Base-by-base conservation (phyloP, 2,113 vertebrate genomes). In the Microtus ochrogaster region DNA sequence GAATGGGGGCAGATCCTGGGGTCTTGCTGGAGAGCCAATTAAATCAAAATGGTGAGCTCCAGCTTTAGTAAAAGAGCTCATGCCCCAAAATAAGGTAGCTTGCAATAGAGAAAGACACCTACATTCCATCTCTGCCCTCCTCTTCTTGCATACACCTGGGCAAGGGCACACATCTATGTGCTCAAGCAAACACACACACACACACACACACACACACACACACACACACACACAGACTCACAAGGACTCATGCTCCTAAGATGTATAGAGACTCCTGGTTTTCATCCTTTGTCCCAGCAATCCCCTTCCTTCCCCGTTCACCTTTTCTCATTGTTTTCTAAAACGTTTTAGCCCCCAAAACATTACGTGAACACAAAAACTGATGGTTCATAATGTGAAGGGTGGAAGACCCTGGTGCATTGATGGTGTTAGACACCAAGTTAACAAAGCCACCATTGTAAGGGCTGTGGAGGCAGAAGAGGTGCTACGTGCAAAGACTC, bases 321-420 rank as follows among this genome's bases (percentile, higher is more conserved):
- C 8, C 55, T 21, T 5, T 58, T 5, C 85, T 39, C 28, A 65
- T 89, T 44, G 3, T 55, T 11, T 68, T 17, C 6, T 74, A 41
- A 12, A 61, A 65, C 92, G 30, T 1, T 33, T 77, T 61, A 33
- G 7, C 10, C 12, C n/a, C 26, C n/a, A 82, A 77, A 68, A 36
- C 22, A 36, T 55, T 63, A 66, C 4, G 4, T 44, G 11, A 7
- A 49, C 8, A 6, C 14, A 10, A 86, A n/a, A 81, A 85, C 36
- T 0, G 5, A 1, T 36, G 7, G 8, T 26, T 14, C 41, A 79
- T 77, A 77, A 9, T 21, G 7, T 39, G 17, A 26, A 1, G 41
- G 47, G 61, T 36, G 2, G 33, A 58, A 11, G 2, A 5, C 19
- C 0, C 1, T 19, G 41, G 36, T 66, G 0, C 14, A 33, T 36